Evolutionary conservation across 2,113 vertebrate genomes (phyloP), one percentile per base, ranked within the genome.

Genomic region (Mirza zaza): DNA sequence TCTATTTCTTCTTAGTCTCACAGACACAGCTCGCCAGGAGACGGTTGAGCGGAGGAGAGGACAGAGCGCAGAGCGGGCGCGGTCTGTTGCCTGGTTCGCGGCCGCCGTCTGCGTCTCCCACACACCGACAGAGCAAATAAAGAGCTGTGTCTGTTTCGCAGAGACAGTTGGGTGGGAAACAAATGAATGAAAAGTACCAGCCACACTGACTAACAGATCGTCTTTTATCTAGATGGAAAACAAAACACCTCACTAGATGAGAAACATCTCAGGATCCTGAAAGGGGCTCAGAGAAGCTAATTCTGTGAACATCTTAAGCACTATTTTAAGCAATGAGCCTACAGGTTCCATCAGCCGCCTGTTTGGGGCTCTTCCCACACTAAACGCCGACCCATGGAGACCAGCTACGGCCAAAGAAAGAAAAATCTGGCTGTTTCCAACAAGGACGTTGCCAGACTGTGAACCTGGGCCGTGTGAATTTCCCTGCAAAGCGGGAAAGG

Each of bases 181-280:
- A 32, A 93, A 70, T 45, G 23, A 80, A 76, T 61, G 81, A 67
- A 92, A 96, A n/a, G 6, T 12, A 90, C 82, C 81, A 95, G 61
- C 17, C 68, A 73, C 23, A 20, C 39, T 89, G 65, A n/a, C 6
- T 36, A 73, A 27, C 67, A 61, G 68, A 48, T 32, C 86, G 32
- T 55, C n/a, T 93, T 76, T 68, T 52, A 59, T 90, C 79, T 87
- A 73, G 45, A 83, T 75, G 81, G 70, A 32, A 36, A 34, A 77
- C 25, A 77, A 65, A 89, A 12, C 13, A 34, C 50, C 39, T 59
- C 42, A 32, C 36, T 81, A 55, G 20, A 81, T 79, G n/a, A 86
- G 25, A 86, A 79, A 50, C 20, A 1, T 55, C 23, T 45, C 67
- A 50, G 29, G 18, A 65, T 3, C 45, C 61, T 42, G 10, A 88